Evolutionary conservation across 1,140 invertebrate genomes (phyloP).

Genomic region (Nymphalis io): DNA sequence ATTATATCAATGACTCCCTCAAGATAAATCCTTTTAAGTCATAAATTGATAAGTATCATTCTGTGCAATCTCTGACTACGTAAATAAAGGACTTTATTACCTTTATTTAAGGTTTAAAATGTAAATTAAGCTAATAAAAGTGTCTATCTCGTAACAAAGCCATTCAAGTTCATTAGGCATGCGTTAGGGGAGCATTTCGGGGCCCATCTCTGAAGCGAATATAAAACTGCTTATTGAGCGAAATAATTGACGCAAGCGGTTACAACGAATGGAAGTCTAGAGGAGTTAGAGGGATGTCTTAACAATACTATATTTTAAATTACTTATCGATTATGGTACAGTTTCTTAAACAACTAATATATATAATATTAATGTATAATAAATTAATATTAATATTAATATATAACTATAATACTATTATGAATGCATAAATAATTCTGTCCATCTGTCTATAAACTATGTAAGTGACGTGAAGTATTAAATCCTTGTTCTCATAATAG

Average conservation of each 20-base stretch:
- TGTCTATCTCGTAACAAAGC: slow-evolving; percentile 35
- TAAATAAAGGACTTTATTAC: slow-evolving; percentile 27
- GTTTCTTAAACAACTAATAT: too few relatives aligned
- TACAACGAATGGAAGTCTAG: slow-evolving; percentile 6
- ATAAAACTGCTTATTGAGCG: slow-evolving; percentile 40
- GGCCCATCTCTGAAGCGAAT: slow-evolving; percentile 21
- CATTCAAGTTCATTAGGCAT: slow-evolving; percentile 41
- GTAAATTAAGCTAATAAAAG: slow-evolving; percentile 20
- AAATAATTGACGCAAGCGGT: slow-evolving; percentile 37
- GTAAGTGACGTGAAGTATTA: too few relatives aligned
- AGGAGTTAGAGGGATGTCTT: background rate
- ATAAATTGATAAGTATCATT: slow-evolving; percentile 25
- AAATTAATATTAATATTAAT: too few relatives aligned
- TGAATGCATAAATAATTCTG: too few relatives aligned
- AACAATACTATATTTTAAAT: background rate
- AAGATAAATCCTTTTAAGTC: slow-evolving; percentile 25
- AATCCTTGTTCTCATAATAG: too few relatives aligned
- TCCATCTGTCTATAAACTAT: too few relatives aligned
- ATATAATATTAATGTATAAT: too few relatives aligned
- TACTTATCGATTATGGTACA: too few relatives aligned
- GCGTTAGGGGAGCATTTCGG: slow-evolving; percentile 26
- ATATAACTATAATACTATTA: too few relatives aligned
- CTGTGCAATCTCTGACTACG: background rate
- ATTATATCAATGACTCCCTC: slow-evolving; percentile 15
- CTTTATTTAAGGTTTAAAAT: slow-evolving; percentile 26